A percentile compares a stretch with the other conserved stretches of the same genome.
phyloP scores from a whole-genome alignment of 2,797 vertebrate genomes.

The Podargus strigoides region DNA sequence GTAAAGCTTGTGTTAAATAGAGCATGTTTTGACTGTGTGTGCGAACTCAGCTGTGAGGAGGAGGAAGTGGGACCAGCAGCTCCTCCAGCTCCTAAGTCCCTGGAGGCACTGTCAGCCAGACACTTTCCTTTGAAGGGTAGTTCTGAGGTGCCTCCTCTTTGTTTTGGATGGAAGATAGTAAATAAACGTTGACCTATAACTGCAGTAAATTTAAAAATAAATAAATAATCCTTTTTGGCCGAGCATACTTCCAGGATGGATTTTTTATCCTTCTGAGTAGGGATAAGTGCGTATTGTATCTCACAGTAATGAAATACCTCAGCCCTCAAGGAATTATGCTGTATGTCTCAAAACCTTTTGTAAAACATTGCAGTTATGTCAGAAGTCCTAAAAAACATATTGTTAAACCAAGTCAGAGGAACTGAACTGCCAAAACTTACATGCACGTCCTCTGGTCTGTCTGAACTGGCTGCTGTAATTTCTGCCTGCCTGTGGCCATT shows the following conservation, averaged over 20 bases:
- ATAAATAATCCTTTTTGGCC: not conserved
- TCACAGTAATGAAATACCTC: not conserved
- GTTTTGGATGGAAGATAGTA: not conserved
- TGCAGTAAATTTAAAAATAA: not conserved
- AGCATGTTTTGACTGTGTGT: not conserved
- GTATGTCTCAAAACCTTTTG: not conserved
- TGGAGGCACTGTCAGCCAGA: not conserved
- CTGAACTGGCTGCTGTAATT: not conserved
- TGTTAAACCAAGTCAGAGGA: not conserved
- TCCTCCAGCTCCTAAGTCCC: not conserved
- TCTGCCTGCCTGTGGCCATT: not conserved
- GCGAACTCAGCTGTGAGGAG: constrained; percentile 4
- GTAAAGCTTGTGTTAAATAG: not conserved
- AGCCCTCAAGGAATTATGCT: not conserved
- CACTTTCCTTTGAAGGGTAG: not conserved
- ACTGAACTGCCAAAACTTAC: not conserved
- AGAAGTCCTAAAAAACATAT: not conserved
- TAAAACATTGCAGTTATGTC: not conserved
- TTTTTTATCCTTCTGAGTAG: not conserved
- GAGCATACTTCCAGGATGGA: not conserved
- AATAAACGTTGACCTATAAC: not conserved
- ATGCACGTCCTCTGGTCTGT: not conserved
- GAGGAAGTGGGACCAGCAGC: constrained; percentile 17
- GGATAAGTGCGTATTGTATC: not conserved
- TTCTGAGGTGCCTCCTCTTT: constrained; percentile 16